Percentiles rank a stretch among this genome's conserved stretches.
phyloP scores from a whole-genome alignment of 2,113 vertebrate genomes.

The Lycocorax pyrrhopterus region DNA sequence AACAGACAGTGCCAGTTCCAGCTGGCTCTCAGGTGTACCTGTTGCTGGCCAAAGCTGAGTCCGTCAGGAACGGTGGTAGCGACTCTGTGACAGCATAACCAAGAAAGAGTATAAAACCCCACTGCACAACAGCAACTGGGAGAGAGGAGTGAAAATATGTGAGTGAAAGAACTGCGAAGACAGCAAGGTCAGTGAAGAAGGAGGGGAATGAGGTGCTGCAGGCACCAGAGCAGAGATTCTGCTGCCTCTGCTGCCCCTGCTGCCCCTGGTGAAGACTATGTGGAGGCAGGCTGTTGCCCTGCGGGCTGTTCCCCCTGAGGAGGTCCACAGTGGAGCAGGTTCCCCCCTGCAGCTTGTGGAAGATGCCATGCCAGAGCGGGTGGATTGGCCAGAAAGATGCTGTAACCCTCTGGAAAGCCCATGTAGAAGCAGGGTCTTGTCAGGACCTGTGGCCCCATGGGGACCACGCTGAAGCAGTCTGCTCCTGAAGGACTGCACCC shows the following conservation, averaged over 20 bases:
- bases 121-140: not conserved
- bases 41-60: not conserved
- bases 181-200: not conserved
- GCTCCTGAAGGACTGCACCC: not conserved
- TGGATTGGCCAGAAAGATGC: not conserved
- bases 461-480: not conserved
- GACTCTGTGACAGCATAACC: accelerated
- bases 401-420: not conserved
- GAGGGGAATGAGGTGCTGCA: not conserved
- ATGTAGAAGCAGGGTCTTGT: not conserved
- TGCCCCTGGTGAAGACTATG: accelerated
- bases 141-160: not conserved
- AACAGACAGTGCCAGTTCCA: not conserved
- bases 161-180: not conserved
- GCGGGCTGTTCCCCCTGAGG: not conserved
- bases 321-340: not conserved
- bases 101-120: not conserved
- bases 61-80: not conserved
- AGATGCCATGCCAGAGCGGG: not conserved
- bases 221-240: not conserved
- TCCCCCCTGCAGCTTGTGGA: not conserved
- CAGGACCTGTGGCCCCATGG: not conserved
- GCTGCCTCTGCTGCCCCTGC: too few species aligned
- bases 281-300: not conserved
- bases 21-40: not conserved